Conservation (phyloP, 1,140 invertebrate genomes). For the Ooceraea biroi region DNA sequence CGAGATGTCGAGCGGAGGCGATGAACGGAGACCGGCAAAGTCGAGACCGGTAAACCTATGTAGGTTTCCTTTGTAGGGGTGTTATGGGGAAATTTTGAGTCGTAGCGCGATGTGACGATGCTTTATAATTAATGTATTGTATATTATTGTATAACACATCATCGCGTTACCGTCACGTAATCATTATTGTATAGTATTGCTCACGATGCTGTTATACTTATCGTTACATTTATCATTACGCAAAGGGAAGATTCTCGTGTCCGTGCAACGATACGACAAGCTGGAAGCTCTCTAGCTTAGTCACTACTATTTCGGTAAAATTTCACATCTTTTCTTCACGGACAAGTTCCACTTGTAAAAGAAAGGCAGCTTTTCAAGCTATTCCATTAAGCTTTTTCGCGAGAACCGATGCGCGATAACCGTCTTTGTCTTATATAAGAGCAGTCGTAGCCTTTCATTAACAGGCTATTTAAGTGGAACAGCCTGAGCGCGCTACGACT, state of each 20-base stretch:
- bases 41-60: conserved; percentile 80
- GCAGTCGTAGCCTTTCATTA: conserved; percentile 30
- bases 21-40: neutral
- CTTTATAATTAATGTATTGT: conserved; percentile 11
- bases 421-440: conserved; percentile 19
- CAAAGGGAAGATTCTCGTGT: neutral
- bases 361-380: conserved; percentile 13
- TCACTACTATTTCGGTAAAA: too few relatives aligned
- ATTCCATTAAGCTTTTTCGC: conserved; percentile 25
- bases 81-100: neutral
- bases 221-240: neutral
- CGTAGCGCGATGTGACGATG: neutral
- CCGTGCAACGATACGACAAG: too few relatives aligned
- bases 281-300: too few relatives aligned
- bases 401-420: conserved; percentile 10
- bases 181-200: too few relatives aligned
- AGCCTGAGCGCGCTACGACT: conserved; percentile 8
- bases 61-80: conserved; percentile 69
- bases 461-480: conserved; percentile 18
- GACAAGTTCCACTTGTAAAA: conserved; percentile 12
- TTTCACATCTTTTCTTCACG: neutral
- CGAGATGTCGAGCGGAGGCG: neutral
- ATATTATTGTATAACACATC: neutral
- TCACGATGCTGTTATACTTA: too few relatives aligned
- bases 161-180: too few relatives aligned